Evolutionary conservation across 2,113 vertebrate genomes (phyloP), one percentile per base, ranked within the genome.

Genomic region (Scolopax mira): DNA sequence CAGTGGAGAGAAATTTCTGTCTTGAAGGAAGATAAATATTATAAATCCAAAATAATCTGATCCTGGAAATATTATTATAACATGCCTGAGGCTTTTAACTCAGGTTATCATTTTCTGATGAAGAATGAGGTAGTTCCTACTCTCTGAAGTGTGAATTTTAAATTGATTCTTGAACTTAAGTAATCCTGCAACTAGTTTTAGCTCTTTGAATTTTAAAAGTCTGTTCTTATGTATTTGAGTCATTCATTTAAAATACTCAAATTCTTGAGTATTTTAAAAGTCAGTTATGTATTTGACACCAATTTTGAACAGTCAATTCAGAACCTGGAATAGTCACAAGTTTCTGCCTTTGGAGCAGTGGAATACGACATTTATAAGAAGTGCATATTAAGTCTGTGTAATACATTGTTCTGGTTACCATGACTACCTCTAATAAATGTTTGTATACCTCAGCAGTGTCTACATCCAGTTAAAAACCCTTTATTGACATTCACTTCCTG

Each of bases 381-480:
- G 13, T 93, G 44, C 66, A 23, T 94, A 67, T 60, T 74, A 96
- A 94, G 49, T 23, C 72, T 94, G 61, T 85, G 42, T 85, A 94
- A 94, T 94, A 79, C 92, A 96, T 95, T 94, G 83, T 96, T 81
- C 69, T 86, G 82, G 96, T 97, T 97, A 74, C 96, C 89, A 97
- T 95, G 92, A 35, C 83, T 96, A 94, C 87, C 19, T 90, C 85
- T 92, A 96, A 96, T 93, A 95, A 95, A 97, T 94, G 44, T 96
- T 94, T 96, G 41, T 90, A 65, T 88, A 77, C 71, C 83, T 90
- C 77, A 82, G 58, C 73, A 94, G 58, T 67, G 72, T 86, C 91
- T 91, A 95, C 70, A 84, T 90, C 66, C 94, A 96, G 72, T 79
- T 90, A 90, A 96, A 96, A 95, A 41, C n/a, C 33, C 35, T 66